Evolutionary conservation across 2,113 vertebrate genomes (phyloP), one percentile per base, ranked within the genome.

Genomic region (Pelvicachromis taeniatus): DNA sequence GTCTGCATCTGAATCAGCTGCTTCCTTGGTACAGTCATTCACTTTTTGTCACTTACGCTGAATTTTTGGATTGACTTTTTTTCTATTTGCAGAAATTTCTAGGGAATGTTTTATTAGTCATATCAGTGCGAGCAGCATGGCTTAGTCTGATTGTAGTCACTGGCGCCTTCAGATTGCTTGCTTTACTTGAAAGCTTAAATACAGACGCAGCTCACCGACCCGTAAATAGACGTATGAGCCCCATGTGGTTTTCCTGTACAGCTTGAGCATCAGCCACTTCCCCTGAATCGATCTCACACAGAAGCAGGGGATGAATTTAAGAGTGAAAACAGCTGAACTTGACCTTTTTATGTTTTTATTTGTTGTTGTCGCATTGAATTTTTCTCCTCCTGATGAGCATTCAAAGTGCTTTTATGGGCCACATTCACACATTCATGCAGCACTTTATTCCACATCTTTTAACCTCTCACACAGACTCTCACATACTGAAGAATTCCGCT

Each of bases 191-290:
- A n/a, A 33, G 31, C 12, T 81, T 9, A 42, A 82, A 81, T 16
- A 58, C 63, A 23, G 78, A 45, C 2, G 3, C 82, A 53, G n/a
- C 52, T 61, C 53, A 78, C n/a, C 9, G 11, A 48, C 77, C 42
- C 78, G 10, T 45, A 92, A 87, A 91, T 88, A 91, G 78, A 90
- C 1, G 48, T 79, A 55, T 70, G 48, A 88, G 81, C 63, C 23
- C 40, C 5, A 1, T 87, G 90, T 73, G 91, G 92, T 87, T 92
- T 92, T 94, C 90, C 88, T 92, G 87, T 78, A 14, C 38, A 81
- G 33, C 48, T 73, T 65, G 19, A 65, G 61, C 79, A 54, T 84
- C 77, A 68, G 33, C 77, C 81, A 42, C 73, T 85, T 92, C 86
- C 83, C 16, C 31, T 83, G 81, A 77, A 26, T 82, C 7, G 7